These are phyloP conservation scores for Eupithecia subfuscata DNA, from an alignment of 2,888 invertebrate genomes.

Conservation along the genomic window DNA sequence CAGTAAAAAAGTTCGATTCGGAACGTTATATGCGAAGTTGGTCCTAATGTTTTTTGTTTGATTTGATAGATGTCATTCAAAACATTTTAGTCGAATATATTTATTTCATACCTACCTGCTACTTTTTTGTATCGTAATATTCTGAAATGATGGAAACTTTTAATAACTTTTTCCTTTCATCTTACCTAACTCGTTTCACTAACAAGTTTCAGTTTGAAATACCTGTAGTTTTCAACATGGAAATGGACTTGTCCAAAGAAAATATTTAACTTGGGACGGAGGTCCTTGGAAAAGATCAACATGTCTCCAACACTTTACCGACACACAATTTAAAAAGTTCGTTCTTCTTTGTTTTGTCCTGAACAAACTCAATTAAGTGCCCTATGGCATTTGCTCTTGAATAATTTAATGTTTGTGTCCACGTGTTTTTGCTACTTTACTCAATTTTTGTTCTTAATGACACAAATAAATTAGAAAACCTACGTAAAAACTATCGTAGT, in stretches of 20 bases:
- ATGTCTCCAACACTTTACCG: constrained; percentile 82
- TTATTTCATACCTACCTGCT: constrained; percentile 5
- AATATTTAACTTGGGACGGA: constrained; percentile 73
- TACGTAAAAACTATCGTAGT: neutral
- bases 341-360: constrained; percentile 82
- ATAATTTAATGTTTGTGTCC: constrained; percentile 69
- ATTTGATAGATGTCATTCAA: constrained; percentile 60
- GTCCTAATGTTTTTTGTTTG: constrained; percentile 67
- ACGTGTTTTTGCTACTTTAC: constrained; percentile 21
- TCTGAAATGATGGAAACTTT: constrained; percentile 16
- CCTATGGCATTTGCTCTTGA: constrained; percentile 76
- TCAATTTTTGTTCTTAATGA: constrained; percentile 20
- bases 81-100: constrained; percentile 46
- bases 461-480: neutral
- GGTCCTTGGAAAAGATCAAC: constrained; percentile 77
- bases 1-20: constrained; percentile 73
- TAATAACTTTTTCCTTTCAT: constrained; percentile 13
- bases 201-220: constrained; percentile 23
- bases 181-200: neutral
- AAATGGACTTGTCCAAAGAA: constrained; percentile 64
- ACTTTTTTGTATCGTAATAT: neutral
- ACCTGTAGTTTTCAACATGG: constrained; percentile 40
- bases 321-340: constrained; percentile 83
- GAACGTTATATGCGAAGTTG: constrained; percentile 70
- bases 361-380: constrained; percentile 83